Evolutionary conservation across 2,113 vertebrate species (phyloP), one percentile per base, ranked within the genome.

Genomic region (Phylloscopus trochilus): DNA sequence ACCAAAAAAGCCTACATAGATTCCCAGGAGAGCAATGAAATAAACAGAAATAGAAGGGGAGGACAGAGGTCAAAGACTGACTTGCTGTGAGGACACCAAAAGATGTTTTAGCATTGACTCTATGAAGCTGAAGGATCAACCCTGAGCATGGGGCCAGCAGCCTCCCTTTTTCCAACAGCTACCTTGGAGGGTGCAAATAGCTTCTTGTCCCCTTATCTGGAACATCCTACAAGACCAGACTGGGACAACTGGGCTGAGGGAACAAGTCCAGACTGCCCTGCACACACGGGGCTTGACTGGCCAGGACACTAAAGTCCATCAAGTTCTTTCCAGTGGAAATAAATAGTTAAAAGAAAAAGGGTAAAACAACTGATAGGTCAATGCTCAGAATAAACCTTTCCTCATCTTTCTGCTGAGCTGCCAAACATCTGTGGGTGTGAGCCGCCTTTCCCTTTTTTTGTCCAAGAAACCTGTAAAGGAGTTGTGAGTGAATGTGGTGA

Each of bases 271-370:
- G 63, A 8, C 44, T 23, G 44, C 37, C 11, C 49, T 8, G 13
- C 1, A 0, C 35, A 33, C 22, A 20, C 0, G 0, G 4, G 9
- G 13, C 28, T 62, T 53, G 37, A 19, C 46, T 31, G 17, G 21
- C 11, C n/a, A 31, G 39, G 28, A 22, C 4, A 6, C 15, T 95
- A 58, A 98, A 94, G 95, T 82, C 41, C 13, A 62, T 11, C 35
- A 46, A 92, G 93, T 30, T 90, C 72, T 46, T 96, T 96, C 56
- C 89, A 80, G 44, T 70, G 96, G 53, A 96, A 91, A 83, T 7
- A 60, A 96, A 83, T 90, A 93, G 51, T 98, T 94, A 97, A 98
- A 31, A 97, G 90, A 78, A 89, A 92, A 86, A 66, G 79, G 5
- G 64, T 91, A 77, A 74, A 95, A 94, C 52, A 93, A 75, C 66